A percentile compares a stretch with the other conserved stretches of the same genome.
These are phyloP conservation scores for Nezara viridula DNA, from an alignment of 2,888 invertebrate species.

Conservation along the genomic window DNA sequence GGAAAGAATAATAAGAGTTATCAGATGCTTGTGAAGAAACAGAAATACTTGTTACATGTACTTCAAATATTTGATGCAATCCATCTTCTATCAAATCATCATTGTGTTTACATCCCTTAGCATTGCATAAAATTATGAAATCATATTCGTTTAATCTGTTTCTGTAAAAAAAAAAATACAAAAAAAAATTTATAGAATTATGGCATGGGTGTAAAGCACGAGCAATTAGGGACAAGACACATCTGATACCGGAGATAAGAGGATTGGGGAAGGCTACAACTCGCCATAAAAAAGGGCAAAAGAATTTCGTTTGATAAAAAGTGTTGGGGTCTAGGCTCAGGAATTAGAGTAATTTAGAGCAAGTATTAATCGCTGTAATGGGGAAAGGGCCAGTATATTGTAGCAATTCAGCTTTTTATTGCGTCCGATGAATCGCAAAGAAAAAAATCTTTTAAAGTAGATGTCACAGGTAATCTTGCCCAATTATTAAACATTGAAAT, in stretches of 20 bases:
- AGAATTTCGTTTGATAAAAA: constrained; percentile 2
- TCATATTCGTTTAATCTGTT: too few relatives aligned
- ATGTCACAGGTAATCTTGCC: not conserved
- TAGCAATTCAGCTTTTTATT: constrained; percentile 3
- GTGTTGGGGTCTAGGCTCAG: constrained; percentile 1
- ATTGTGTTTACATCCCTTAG: too few relatives aligned
- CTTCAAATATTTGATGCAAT: too few relatives aligned
- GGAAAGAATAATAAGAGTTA: too few relatives aligned
- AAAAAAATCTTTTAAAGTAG: not conserved
- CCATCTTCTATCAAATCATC: too few relatives aligned
- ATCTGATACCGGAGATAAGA: not conserved
- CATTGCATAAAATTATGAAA: too few relatives aligned
- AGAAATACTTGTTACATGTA: too few relatives aligned
- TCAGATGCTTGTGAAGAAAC: too few relatives aligned
- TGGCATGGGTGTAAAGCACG: not conserved
- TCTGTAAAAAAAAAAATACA: not conserved
- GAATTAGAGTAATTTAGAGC: constrained; percentile 34
- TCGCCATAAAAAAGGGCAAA: not conserved
- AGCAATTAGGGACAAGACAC: not conserved
- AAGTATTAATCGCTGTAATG: constrained; percentile 43
- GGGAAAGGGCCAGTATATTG: not conserved
- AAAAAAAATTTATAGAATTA: not conserved
- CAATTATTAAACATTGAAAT: not conserved
- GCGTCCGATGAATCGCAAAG: not conserved
- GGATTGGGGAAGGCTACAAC: not conserved